A percentile compares a stretch with the other conserved stretches of the same genome.
phyloP scores from a whole-genome alignment of 2,113 vertebrate genomes.

The human region DNA sequence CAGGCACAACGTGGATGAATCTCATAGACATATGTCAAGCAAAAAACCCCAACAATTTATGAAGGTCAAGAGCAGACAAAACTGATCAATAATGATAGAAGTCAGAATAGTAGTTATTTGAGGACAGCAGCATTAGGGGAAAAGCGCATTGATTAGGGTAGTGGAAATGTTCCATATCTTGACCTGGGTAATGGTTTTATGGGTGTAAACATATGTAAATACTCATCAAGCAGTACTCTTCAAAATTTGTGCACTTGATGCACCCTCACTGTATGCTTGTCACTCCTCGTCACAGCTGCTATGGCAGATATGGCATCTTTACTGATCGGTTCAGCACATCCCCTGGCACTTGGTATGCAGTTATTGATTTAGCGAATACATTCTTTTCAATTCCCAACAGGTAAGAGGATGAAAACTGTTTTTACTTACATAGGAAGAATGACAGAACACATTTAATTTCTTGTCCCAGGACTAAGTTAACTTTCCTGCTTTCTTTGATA shows the following conservation, averaged over 20 bases:
- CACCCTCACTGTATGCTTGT: not conserved
- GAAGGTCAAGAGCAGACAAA: not conserved
- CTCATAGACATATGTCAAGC: not conserved
- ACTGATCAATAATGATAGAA: not conserved
- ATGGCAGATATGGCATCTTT: no score
- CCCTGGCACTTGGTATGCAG: not conserved
- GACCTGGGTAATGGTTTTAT: not conserved
- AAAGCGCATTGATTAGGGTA: not conserved
- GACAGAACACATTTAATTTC: not conserved
- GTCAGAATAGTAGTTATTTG: not conserved
- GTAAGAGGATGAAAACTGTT: not conserved
- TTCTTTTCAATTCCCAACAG: not conserved
- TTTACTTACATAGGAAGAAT: not conserved
- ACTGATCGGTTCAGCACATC: not conserved
- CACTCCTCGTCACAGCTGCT: not conserved
- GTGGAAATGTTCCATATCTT: not conserved
- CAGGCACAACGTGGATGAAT: not conserved
- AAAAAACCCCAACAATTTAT: not conserved
- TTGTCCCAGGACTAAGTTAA: not conserved
- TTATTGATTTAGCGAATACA: not conserved
- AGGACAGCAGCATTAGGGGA: not conserved
- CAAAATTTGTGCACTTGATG: not conserved
- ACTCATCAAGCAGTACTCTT: not conserved
- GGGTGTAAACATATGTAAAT: not conserved
- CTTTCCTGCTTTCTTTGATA: not conserved